Percentiles rank a stretch among this genome's conserved stretches.
Evolutionary conservation across 2,888 invertebrate species (phyloP).

Genomic region (Monoplex corrugatus): DNA sequence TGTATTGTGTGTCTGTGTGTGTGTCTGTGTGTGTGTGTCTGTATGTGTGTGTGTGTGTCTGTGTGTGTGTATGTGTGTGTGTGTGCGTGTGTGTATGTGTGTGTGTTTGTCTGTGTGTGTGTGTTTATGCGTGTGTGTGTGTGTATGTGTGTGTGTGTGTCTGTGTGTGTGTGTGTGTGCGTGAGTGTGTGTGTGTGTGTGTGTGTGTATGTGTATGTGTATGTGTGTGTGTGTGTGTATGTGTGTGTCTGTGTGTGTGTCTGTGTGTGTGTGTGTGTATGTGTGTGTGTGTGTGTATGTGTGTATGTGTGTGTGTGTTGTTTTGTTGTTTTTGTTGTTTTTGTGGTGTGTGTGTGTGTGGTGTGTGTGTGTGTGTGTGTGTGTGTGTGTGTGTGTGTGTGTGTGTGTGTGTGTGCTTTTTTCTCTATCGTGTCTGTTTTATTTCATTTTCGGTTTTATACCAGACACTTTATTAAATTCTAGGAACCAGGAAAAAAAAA

Average conservation of each 20-base stretch:
- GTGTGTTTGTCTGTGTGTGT: too few species aligned
- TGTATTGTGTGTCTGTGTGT: too few species aligned
- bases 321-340: too few species aligned
- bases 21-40: too few species aligned
- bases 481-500: too few species aligned
- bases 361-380: not conserved
- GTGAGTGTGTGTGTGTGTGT: not conserved
- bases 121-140: not conserved
- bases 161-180: slow-evolving; percentile 38
- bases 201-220: not conserved
- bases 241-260: slow-evolving; percentile 21
- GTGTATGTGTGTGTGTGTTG: too few species aligned
- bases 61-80: not conserved
- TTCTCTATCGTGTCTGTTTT: too few species aligned
- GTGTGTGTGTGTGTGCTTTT: too few species aligned
- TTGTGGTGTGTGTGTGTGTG: too few species aligned
- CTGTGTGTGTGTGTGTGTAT: slow-evolving; percentile 15
- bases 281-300: not conserved
- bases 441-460: too few species aligned
- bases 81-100: not conserved
- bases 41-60: too few species aligned
- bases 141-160: slow-evolving; percentile 29
- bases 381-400: slow-evolving; percentile 36
- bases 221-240: slow-evolving; percentile 33
- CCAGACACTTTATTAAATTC: too few species aligned